These are phyloP conservation scores for Cyclargus thomasi DNA, from an alignment of 1,140 invertebrate species.

Conservation along the genomic window DNA sequence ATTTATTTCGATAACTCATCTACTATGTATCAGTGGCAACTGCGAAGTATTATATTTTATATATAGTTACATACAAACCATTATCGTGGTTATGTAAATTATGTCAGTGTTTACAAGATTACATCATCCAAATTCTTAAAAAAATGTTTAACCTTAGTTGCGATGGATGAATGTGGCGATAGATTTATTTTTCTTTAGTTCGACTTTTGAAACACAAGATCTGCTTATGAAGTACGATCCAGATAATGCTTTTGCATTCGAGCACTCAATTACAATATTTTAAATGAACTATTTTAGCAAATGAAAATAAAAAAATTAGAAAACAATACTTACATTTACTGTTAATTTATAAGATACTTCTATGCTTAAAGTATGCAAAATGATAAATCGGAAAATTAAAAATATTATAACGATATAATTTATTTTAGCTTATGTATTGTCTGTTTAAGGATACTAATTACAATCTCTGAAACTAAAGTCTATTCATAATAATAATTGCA, in stretches of 20 bases:
- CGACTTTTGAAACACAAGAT: no score
- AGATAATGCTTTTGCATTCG: no score
- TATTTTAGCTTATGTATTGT: neutral
- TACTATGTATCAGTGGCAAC: neutral
- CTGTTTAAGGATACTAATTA: neutral
- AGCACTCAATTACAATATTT: no score
- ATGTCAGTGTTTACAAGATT: neutral
- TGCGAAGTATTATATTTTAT: neutral
- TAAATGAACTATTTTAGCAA: no score
- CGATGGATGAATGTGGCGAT: neutral
- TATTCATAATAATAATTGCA: neutral
- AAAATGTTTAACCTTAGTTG: neutral
- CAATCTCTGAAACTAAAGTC: no score
- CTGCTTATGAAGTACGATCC: no score
- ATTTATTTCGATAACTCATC: neutral
- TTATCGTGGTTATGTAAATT: neutral
- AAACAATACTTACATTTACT: no score
- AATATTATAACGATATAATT: neutral
- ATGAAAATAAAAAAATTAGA: no score
- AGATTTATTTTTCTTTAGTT: neutral
- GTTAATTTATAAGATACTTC: no score
- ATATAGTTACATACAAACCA: conserved; percentile 1
- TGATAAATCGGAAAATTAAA: neutral
- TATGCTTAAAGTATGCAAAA: neutral
- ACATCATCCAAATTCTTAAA: neutral